Conservation (phyloP, 1,140 invertebrate species). For the Mamestra configurata region DNA sequence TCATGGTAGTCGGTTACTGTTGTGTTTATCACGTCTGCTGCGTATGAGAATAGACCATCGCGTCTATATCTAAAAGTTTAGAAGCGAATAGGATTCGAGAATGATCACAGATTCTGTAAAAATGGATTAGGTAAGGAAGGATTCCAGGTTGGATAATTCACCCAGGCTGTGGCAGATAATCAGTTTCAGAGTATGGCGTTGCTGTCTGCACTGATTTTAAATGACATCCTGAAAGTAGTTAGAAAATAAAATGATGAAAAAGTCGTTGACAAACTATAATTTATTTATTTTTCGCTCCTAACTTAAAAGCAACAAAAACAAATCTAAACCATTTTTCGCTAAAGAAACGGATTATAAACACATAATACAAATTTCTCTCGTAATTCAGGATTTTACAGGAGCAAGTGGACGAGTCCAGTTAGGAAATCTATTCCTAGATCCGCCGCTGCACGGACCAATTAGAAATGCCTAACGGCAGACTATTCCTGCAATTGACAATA, state of each 20-base stretch:
- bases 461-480: not conserved
- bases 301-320: no score
- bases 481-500: slow-evolving; percentile 7
- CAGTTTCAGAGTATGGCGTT: no score
- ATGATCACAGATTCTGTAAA: not conserved
- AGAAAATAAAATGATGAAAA: no score
- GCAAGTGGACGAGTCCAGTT: not conserved
- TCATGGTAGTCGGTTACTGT: not conserved
- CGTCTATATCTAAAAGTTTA: slow-evolving; percentile 2
- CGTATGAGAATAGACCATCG: slow-evolving; percentile 6
- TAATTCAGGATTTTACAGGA: slow-evolving; percentile 3
- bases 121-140: no score
- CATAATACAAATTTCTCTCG: not conserved
- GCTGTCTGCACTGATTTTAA: no score
- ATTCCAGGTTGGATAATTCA: no score
- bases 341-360: not conserved
- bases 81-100: no score
- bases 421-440: not conserved
- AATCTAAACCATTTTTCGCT: no score
- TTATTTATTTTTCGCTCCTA: no score
- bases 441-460: not conserved
- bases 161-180: no score
- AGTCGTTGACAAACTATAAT: no score
- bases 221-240: no score
- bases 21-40: not conserved